Percentiles rank a stretch among this genome's conserved stretches.
Evolutionary conservation across 2,113 vertebrate genomes (phyloP).

Genomic region (Crotalus tigris): DNA sequence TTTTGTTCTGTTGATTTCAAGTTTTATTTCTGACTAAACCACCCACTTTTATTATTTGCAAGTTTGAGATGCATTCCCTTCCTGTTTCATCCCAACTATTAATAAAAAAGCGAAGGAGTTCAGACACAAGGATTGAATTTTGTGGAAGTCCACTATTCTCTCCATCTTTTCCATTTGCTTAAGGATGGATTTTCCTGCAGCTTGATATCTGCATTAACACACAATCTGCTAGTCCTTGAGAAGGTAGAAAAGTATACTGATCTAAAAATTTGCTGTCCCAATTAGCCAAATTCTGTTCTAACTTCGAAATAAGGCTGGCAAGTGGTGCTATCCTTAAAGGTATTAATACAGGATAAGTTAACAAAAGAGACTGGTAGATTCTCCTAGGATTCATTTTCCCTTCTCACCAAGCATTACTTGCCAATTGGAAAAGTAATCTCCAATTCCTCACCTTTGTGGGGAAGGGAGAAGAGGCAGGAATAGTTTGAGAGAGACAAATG

Average conservation of each 20-base stretch:
- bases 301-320: no score
- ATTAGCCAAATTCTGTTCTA: neutral
- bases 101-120: neutral
- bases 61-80: neutral
- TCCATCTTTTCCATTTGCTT: neutral
- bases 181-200: neutral
- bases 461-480: neutral
- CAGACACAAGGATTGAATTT: neutral
- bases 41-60: neutral
- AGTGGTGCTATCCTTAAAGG: no score
- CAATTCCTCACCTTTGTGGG: neutral
- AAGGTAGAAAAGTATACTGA: neutral
- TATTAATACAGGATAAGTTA: neutral
- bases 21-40: neutral
- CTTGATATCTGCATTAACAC: neutral
- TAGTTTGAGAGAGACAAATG: neutral
- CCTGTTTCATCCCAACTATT: neutral
- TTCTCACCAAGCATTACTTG: neutral
- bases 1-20: neutral
- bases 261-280: neutral
- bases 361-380: neutral
- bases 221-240: neutral
- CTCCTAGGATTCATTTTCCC: neutral
- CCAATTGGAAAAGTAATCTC: neutral
- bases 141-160: neutral